phyloP scores from a whole-genome alignment of 2,888 invertebrate genomes.

The Cosmia trapezina region DNA sequence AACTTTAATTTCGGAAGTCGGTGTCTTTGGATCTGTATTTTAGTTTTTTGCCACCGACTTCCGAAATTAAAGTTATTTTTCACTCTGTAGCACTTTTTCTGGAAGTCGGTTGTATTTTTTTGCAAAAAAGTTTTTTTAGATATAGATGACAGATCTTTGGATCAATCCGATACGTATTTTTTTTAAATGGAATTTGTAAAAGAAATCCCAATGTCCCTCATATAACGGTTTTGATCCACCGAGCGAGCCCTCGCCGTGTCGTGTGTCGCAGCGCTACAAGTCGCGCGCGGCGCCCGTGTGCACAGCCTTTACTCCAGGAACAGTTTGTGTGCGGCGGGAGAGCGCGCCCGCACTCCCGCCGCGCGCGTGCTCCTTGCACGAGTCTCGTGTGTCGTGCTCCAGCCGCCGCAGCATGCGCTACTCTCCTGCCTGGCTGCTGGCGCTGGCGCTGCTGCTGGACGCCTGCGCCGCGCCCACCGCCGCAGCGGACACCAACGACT shows the following conservation, averaged over 20 bases:
- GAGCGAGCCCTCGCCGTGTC: neutral
- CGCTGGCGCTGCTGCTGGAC: slow-evolving; percentile 1
- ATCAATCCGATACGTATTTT: too few relatives aligned
- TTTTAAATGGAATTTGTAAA: too few relatives aligned
- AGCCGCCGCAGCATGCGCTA: neutral
- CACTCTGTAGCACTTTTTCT: too few relatives aligned
- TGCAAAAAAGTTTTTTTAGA: too few relatives aligned
- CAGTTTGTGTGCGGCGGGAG: neutral
- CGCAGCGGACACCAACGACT: neutral
- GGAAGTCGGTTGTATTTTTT: too few relatives aligned
- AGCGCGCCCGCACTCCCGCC: neutral
- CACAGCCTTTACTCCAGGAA: neutral
- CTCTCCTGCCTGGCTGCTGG: neutral
- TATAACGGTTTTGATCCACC: too few relatives aligned
- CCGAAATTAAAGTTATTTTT: too few relatives aligned
- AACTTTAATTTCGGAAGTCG: too few relatives aligned
- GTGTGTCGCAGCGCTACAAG: neutral
- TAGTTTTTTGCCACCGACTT: too few relatives aligned
- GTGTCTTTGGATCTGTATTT: too few relatives aligned
- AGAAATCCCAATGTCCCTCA: too few relatives aligned
- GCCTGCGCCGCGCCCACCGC: neutral
- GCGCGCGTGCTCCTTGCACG: neutral
- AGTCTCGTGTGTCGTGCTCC: neutral
- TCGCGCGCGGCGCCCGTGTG: neutral
- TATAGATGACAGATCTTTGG: too few relatives aligned